A percentile compares a stretch with the other conserved stretches of the same genome.
Conservation (phyloP, 2,797 vertebrate species). For the Hipposideros larvatus region DNA sequence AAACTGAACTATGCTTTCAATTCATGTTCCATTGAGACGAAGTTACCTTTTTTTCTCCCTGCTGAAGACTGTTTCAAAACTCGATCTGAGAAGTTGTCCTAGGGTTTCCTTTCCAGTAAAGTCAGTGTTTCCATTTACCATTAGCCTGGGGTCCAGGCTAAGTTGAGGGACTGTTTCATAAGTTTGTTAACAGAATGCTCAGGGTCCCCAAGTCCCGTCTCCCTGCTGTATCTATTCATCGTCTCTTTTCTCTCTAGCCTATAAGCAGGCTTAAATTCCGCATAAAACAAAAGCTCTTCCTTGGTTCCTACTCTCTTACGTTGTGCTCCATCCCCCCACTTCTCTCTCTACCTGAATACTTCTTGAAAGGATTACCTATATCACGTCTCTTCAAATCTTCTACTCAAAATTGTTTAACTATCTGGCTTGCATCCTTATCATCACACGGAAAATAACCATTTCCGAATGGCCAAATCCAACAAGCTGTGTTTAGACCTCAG, state of each 20-base stretch:
- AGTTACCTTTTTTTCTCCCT: conserved; percentile 36
- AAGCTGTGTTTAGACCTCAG: not conserved
- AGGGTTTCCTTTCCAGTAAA: not conserved
- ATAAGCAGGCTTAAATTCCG: not conserved
- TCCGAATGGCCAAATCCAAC: not conserved
- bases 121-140: not conserved
- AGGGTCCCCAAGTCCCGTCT: not conserved
- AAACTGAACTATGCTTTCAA: conserved; percentile 53
- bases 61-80: conserved; percentile 43
- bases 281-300: not conserved
- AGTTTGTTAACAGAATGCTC: not conserved
- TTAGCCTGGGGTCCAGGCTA: not conserved
- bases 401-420: not conserved
- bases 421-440: not conserved
- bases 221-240: not conserved
- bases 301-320: not conserved
- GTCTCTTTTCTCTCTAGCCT: not conserved
- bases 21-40: not conserved
- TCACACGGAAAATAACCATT: not conserved
- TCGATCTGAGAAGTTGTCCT: not conserved
- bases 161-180: not conserved
- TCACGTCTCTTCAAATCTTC: not conserved
- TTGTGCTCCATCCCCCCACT: no score
- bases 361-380: not conserved
- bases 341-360: not conserved